Conservation (phyloP, 2,888 invertebrate genomes). For the Synergus japonicus region DNA sequence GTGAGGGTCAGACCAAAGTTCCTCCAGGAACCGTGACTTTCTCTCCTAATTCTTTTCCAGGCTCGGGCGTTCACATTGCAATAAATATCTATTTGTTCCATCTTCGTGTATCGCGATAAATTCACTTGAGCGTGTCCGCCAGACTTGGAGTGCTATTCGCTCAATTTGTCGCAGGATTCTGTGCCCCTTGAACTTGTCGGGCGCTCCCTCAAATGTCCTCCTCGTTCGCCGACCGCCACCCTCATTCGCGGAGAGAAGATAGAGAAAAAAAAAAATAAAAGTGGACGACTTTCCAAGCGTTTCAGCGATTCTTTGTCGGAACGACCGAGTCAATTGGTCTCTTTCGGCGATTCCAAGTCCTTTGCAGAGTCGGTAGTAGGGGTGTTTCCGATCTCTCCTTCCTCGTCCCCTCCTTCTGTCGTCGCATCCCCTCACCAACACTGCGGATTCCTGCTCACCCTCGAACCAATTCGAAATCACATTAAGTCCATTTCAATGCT, state of each 20-base stretch:
- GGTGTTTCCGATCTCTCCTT: slow-evolving; percentile 49
- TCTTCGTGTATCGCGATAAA: slow-evolving; percentile 30
- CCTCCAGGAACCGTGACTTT: neutral
- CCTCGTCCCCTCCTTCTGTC: slow-evolving; percentile 43
- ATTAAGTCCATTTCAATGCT: slow-evolving; percentile 72
- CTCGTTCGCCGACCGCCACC: neutral
- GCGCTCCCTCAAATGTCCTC: neutral
- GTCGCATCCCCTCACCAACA: slow-evolving; percentile 27
- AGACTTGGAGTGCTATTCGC: slow-evolving; percentile 38
- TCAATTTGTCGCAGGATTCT: slow-evolving; percentile 48
- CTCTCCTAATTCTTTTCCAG: slow-evolving; percentile 32
- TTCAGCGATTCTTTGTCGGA: slow-evolving; percentile 62
- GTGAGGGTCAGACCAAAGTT: slow-evolving; percentile 27
- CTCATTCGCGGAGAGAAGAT: slow-evolving; percentile 4
- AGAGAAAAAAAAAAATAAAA: neutral
- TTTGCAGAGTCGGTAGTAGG: slow-evolving; percentile 49
- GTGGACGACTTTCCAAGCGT: slow-evolving; percentile 47
- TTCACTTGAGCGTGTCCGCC: slow-evolving; percentile 24
- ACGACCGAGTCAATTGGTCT: slow-evolving; percentile 64
- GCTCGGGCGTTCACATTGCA: slow-evolving; percentile 26
- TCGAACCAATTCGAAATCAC: slow-evolving; percentile 70
- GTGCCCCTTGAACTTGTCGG: neutral
- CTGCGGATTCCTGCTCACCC: slow-evolving; percentile 51
- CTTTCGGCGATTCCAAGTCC: slow-evolving; percentile 55
- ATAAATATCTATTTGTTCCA: slow-evolving; percentile 35